phyloP scores from a whole-genome alignment of 1,140 invertebrate species.

The Caenorhabditis brenneri region DNA sequence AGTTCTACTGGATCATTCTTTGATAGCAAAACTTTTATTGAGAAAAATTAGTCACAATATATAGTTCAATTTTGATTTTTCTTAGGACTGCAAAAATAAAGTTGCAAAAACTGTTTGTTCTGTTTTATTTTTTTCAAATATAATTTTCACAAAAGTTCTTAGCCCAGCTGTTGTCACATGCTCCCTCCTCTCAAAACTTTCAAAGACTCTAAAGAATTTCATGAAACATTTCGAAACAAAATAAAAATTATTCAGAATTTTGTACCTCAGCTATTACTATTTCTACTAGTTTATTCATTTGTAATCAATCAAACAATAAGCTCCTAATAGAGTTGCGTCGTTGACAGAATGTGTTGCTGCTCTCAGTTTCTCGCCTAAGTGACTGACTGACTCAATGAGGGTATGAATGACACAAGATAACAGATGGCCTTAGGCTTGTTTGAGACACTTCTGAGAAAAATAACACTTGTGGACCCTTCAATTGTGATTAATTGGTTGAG shows the following conservation, averaged over 20 bases:
- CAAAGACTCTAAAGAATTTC: not conserved
- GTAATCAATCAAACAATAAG: conserved; percentile 43
- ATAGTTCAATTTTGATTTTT: too few relatives aligned
- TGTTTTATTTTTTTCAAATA: too few relatives aligned
- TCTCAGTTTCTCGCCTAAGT: not conserved
- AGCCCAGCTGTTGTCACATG: not conserved
- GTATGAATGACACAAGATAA: conserved; percentile 42
- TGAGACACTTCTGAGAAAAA: conserved; percentile 31
- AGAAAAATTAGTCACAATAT: too few relatives aligned
- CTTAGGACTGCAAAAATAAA: too few relatives aligned
- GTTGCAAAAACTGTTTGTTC: too few relatives aligned
- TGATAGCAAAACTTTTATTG: too few relatives aligned
- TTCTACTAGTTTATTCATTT: conserved; percentile 24
- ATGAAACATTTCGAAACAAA: too few relatives aligned
- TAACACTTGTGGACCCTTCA: conserved; percentile 32
- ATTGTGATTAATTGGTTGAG: conserved; percentile 40
- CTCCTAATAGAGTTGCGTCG: conserved; percentile 7
- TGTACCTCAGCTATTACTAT: not conserved
- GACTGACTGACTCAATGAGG: conserved; percentile 16
- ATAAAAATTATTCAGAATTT: not conserved
- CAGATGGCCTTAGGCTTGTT: not conserved
- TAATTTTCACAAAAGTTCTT: not conserved
- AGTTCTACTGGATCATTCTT: too few relatives aligned
- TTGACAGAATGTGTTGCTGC: conserved; percentile 12
- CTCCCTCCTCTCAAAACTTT: not conserved